Evolutionary conservation across 23 tunicate genomes (phyloP).

Genomic region (Trididemnum miniatum): DNA sequence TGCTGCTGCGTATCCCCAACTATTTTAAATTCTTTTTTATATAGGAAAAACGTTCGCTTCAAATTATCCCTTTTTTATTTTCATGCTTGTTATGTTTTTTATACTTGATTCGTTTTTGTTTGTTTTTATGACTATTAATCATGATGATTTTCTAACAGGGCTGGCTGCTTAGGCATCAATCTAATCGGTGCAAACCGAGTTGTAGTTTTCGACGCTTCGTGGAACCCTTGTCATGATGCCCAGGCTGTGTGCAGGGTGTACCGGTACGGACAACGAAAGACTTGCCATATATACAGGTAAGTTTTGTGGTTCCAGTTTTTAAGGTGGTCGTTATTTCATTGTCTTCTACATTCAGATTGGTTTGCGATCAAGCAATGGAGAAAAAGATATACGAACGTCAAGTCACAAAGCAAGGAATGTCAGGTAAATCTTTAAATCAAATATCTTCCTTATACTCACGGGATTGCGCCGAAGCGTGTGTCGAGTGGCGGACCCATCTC

Average conservation of each 20-base stretch:
- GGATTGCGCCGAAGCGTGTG: no score
- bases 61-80: no score
- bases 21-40: no score
- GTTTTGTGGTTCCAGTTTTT: no score
- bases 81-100: no score
- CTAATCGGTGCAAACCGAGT: slow-evolving; percentile 97
- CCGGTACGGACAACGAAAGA: slow-evolving; percentile 90
- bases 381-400: slow-evolving; percentile 95
- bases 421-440: no score
- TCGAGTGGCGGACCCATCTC: no score
- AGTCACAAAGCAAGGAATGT: slow-evolving; percentile 97
- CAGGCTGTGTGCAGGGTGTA: slow-evolving; percentile 99
- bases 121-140: not conserved
- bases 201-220: slow-evolving; percentile 89
- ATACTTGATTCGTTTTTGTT: not conserved
- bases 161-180: slow-evolving; percentile 97
- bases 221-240: slow-evolving; percentile 99
- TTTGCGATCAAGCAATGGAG: slow-evolving; percentile 93
- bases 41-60: no score
- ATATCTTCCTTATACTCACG: no score
- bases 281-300: slow-evolving; percentile 87
- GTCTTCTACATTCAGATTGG: slow-evolving; percentile 45
- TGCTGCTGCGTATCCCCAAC: no score
- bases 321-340: not conserved
- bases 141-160: slow-evolving; percentile 59